Conservation (phyloP, 2,888 invertebrate species). For the Dendrolimus houi region DNA sequence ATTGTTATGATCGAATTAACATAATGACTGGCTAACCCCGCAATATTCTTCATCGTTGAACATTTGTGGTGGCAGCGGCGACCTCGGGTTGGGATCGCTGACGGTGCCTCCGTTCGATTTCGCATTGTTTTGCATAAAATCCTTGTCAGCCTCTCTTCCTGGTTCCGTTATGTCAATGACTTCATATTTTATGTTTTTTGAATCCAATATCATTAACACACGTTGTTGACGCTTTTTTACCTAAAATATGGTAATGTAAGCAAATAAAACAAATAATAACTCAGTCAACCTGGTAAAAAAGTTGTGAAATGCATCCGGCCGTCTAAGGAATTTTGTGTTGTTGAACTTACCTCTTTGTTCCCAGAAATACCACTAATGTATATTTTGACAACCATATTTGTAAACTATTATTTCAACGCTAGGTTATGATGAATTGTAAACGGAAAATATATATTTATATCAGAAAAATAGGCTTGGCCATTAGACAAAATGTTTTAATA, state of each 20-base stretch:
- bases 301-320: slow-evolving; percentile 50
- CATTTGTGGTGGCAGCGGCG: slow-evolving; percentile 94
- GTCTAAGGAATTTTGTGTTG: slow-evolving; percentile 55
- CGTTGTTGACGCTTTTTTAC: slow-evolving; percentile 97
- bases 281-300: slow-evolving; percentile 56
- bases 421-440: slow-evolving; percentile 41
- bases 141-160: slow-evolving; percentile 90
- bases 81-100: slow-evolving; percentile 83
- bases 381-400: slow-evolving; percentile 90
- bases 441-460: slow-evolving; percentile 38
- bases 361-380: slow-evolving; percentile 95
- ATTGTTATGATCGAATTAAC: no score
- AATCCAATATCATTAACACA: slow-evolving; percentile 94
- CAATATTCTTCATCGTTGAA: slow-evolving; percentile 95
- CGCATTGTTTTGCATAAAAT: slow-evolving; percentile 93
- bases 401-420: slow-evolving; percentile 32
- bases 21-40: slow-evolving; percentile 80
- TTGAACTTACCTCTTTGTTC: slow-evolving; percentile 90
- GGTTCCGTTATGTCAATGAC: slow-evolving; percentile 97
- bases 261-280: slow-evolving; percentile 52
- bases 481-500: slow-evolving; percentile 55
- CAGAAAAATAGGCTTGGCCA: slow-evolving; percentile 72
- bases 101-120: slow-evolving; percentile 85
- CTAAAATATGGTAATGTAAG: slow-evolving; percentile 74
- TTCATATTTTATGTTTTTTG: slow-evolving; percentile 92